Evolutionary conservation across 2,797 vertebrate species (phyloP), one percentile per base, ranked within the genome.

Genomic region (Malacoctenus gilli): DNA sequence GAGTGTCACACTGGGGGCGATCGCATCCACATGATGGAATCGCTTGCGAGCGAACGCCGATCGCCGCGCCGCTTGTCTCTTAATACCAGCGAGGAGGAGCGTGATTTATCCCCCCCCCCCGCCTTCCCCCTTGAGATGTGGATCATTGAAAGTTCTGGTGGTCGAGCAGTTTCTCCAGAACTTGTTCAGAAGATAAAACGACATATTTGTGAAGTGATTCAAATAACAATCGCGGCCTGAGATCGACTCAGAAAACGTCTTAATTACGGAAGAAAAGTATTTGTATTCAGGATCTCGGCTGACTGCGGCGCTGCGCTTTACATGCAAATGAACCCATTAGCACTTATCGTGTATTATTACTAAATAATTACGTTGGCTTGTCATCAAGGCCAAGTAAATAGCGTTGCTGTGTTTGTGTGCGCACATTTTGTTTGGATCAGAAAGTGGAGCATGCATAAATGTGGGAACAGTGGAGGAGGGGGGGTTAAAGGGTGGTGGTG

Each of bases 391-490:
- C 4, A 28, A 4, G 16, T 37, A 18, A 49, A 63, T 51, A 60
- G 25, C 6, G 14, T 14, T 65, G 2, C 32, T 72, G 39, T 39
- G 37, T 38, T 39, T 1, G 34, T 28, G 25, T 28, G 25, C 25
- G 25, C 9, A 9, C 25, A 11, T 64, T 54, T 58, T 5, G 5
- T 2, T 68, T 2, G 32, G 41, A 50, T 76, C 23, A 31, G 56
- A 74, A 81, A 75, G 54, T 67, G 61, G 75, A 69, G 64, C 74
- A 70, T 71, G 75, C 72, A 67, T 74, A 77, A 77, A 73, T 77
- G 67, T 88, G 81, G 83, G 80, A 90, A 82, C 59, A 36, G 56
- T 64, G 60, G n/a, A n/a, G n/a, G n/a, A n/a, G n/a, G n/a, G n/a
- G n/a, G n/a, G n/a, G n/a, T n/a, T n/a, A n/a, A n/a, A n/a, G n/a